These are phyloP conservation scores for Notiomystis cincta DNA, from an alignment of 2,113 vertebrate species.

Conservation along the genomic window DNA sequence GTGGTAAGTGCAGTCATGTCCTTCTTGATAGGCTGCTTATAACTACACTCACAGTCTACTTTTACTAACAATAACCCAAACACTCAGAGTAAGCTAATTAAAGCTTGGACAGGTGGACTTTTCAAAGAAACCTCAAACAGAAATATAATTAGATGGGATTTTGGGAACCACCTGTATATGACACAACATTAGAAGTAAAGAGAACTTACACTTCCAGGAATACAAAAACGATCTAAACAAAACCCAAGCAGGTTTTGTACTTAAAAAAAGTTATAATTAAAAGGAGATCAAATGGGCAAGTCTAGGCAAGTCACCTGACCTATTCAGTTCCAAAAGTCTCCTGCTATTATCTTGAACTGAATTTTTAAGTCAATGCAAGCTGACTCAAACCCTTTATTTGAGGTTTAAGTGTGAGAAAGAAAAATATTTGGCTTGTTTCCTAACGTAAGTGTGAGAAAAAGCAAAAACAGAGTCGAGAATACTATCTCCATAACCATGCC, in stretches of 20 bases:
- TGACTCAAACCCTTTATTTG: neutral
- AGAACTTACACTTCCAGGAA: neutral
- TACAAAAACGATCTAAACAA: neutral
- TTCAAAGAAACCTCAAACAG: neutral
- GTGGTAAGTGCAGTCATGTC: neutral
- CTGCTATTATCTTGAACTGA: neutral
- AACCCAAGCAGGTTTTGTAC: neutral
- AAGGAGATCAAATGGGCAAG: conserved; percentile 17
- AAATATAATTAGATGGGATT: neutral
- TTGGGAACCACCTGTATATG: neutral
- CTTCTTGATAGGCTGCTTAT: neutral
- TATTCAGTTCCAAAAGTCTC: neutral
- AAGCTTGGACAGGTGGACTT: neutral
- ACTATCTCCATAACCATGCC: neutral
- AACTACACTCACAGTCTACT: neutral
- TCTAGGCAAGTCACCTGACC: neutral
- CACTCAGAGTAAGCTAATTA: neutral
- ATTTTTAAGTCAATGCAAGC: neutral
- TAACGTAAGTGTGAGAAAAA: neutral
- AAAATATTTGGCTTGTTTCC: neutral
- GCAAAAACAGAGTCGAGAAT: neutral
- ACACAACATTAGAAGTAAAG: neutral
- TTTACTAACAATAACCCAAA: neutral
- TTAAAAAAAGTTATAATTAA: neutral
- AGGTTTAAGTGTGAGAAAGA: neutral